phyloP scores from a whole-genome alignment of 2,797 vertebrate genomes.

The Alfaro cultratus region DNA sequence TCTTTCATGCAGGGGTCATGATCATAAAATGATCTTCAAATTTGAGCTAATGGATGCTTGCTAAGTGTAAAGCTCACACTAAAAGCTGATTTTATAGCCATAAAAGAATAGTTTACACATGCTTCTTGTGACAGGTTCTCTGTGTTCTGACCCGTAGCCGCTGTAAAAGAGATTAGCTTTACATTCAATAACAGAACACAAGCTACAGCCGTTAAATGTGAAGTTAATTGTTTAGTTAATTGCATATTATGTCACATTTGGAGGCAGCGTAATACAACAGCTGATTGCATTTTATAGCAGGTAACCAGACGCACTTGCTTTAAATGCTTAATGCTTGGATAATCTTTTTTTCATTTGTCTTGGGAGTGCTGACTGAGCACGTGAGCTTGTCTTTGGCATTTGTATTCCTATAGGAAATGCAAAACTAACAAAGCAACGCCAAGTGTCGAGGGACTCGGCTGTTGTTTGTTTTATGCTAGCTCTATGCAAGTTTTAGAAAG shows the following conservation, averaged over 20 bases:
- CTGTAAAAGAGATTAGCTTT: slow-evolving; percentile 41
- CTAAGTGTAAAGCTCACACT: slow-evolving; percentile 49
- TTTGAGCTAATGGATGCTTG: slow-evolving; percentile 47
- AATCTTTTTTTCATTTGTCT: slow-evolving; percentile 16
- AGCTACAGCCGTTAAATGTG: slow-evolving; percentile 54
- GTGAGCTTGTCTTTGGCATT: slow-evolving; percentile 11
- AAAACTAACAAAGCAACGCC: slow-evolving; percentile 6
- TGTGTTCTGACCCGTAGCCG: slow-evolving; percentile 9
- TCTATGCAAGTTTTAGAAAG: slow-evolving; percentile 20
- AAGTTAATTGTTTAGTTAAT: slow-evolving; percentile 70
- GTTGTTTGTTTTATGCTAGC: slow-evolving; percentile 32
- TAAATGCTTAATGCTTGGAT: slow-evolving; percentile 25
- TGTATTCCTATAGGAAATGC: background rate
- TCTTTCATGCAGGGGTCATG: too few species aligned
- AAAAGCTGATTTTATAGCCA: slow-evolving; percentile 6
- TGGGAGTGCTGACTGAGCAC: slow-evolving; percentile 1
- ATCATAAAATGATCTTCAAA: slow-evolving; percentile 36
- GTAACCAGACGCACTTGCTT: slow-evolving; percentile 40
- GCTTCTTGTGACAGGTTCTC: slow-evolving; percentile 13
- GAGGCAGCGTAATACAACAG: slow-evolving; percentile 41
- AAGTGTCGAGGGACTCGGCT: slow-evolving; percentile 29
- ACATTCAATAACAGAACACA: slow-evolving; percentile 39
- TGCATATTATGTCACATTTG: slow-evolving; percentile 51
- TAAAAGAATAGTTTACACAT: slow-evolving; percentile 18
- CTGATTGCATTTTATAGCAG: slow-evolving; percentile 56